These are phyloP conservation scores for Sapayoa aenigma DNA, from an alignment of 2,113 vertebrate genomes.

Conservation along the genomic window DNA sequence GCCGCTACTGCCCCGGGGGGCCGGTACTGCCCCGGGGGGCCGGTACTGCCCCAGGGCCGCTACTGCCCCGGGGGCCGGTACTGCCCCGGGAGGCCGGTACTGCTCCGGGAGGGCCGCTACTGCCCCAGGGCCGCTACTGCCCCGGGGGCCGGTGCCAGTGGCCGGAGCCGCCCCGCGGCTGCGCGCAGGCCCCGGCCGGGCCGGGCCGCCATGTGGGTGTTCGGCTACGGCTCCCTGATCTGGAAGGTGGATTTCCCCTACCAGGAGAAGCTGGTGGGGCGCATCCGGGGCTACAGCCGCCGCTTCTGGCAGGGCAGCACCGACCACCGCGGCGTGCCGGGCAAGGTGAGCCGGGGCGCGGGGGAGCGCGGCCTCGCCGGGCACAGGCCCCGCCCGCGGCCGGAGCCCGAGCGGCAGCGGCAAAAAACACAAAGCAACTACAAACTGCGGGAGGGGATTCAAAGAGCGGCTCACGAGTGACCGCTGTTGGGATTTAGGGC, in stretches of 20 bases:
- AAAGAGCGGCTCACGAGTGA: not conserved
- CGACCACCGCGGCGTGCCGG: conserved; percentile 93
- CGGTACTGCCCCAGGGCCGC: no score
- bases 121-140: no score
- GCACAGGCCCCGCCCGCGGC: not conserved
- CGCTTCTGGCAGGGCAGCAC: conserved; percentile 98
- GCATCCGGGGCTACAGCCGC: conserved; percentile 86
- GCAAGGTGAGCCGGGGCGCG: conserved; percentile 80
- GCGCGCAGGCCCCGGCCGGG: not conserved
- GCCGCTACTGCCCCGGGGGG: not conserved
- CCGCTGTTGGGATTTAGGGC: accelerated
- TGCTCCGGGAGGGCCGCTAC: no score
- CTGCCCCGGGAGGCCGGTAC: no score
- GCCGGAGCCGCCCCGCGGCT: not conserved
- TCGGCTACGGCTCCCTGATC: conserved; percentile 96
- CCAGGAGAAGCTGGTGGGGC: conserved; percentile 87
- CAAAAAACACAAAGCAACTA: not conserved
- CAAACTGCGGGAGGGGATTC: accelerated
- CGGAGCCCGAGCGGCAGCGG: no score
- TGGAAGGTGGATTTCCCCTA: conserved; percentile 98
- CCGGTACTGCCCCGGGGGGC: no score
- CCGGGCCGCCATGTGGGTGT: conserved; percentile 87
- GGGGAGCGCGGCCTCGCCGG: not conserved
- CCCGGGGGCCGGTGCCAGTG: not conserved
- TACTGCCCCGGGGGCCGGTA: no score